Evolutionary conservation across 2,797 vertebrate species (phyloP).

Genomic region (Takifugu ocellatus): DNA sequence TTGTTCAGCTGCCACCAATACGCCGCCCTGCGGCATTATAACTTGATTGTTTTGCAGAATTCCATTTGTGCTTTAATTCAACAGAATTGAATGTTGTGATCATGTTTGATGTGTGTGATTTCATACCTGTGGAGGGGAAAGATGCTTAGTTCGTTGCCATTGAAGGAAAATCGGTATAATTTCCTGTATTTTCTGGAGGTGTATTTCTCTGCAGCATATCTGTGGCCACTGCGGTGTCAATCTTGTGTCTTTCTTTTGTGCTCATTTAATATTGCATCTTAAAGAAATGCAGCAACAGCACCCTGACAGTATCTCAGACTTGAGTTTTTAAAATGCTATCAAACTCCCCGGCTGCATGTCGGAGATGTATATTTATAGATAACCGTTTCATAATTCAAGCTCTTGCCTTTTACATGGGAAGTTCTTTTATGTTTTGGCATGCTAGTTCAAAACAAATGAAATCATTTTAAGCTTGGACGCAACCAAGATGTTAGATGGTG

Average conservation of each 20-base stretch:
- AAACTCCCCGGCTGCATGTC: not conserved
- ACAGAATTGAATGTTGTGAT: too few species aligned
- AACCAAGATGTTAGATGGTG: too few species aligned
- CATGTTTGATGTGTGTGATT: too few species aligned
- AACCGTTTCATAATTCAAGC: not conserved
- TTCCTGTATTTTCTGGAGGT: not conserved
- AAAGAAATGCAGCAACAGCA: conserved; percentile 1
- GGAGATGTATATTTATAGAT: not conserved
- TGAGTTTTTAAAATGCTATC: not conserved
- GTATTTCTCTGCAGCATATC: not conserved
- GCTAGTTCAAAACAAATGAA: too few species aligned
- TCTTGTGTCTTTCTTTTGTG: conserved; percentile 2
- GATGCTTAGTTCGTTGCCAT: too few species aligned
- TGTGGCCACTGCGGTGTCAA: conserved; percentile 3
- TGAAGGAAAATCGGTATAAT: not conserved
- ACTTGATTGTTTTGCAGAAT: not conserved
- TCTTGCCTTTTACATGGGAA: too few species aligned
- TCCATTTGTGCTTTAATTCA: not conserved
- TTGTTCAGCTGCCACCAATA: not conserved
- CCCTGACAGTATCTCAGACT: not conserved
- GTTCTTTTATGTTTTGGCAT: too few species aligned
- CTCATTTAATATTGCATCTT: conserved; percentile 12
- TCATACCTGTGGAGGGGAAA: too few species aligned
- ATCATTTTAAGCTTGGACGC: too few species aligned
- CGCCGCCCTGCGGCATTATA: not conserved